A percentile compares a stretch with the other conserved stretches of the same genome.
These are phyloP conservation scores for Watsonalla cultraria DNA, from an alignment of 2,888 invertebrate species.

Conservation along the genomic window DNA sequence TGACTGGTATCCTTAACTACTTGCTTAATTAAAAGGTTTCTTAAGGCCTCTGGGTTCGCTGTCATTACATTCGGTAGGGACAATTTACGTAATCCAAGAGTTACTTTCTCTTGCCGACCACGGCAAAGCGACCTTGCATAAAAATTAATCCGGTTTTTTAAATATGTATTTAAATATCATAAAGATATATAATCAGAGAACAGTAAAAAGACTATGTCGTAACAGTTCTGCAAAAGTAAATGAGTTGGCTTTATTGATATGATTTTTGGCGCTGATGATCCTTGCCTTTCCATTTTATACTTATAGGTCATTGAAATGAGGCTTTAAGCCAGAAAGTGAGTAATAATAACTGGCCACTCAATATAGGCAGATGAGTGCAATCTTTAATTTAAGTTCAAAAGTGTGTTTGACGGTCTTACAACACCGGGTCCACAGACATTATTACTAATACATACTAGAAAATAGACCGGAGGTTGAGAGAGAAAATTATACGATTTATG, in stretches of 20 bases:
- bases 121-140: conserved; percentile 18
- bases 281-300: no score
- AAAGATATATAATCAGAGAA: background rate
- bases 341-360: no score
- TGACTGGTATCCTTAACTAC: no score
- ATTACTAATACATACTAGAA: no score
- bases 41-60: background rate
- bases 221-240: background rate
- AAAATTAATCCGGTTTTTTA: conserved; percentile 2
- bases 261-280: background rate
- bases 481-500: no score
- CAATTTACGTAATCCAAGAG: conserved; percentile 21
- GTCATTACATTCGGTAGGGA: conserved; percentile 2
- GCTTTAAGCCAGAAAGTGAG: no score
- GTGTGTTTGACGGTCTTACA: no score
- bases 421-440: no score
- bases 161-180: background rate
- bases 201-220: background rate
- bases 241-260: background rate
- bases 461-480: no score
- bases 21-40: background rate
- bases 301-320: no score
- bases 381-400: no score
- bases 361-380: no score
- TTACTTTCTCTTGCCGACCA: conserved; percentile 16